These are phyloP conservation scores for Andrena praecox DNA, from an alignment of 2,888 invertebrate genomes.

Conservation along the genomic window DNA sequence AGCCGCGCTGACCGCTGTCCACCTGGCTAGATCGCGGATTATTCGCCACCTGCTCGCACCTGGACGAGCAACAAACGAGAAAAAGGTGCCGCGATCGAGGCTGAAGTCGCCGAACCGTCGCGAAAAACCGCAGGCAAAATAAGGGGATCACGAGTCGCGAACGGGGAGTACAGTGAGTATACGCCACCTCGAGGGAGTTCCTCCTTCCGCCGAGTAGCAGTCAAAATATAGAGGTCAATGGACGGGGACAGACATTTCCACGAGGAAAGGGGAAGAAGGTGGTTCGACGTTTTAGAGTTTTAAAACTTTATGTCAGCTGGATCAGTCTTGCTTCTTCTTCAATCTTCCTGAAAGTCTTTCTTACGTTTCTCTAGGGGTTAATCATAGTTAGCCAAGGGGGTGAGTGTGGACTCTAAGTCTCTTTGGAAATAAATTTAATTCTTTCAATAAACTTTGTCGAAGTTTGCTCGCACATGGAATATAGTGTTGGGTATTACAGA, in stretches of 20 bases:
- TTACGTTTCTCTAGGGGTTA: too few species aligned
- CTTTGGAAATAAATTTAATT: too few species aligned
- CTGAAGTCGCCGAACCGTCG: neutral
- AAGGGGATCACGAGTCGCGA: constrained; percentile 69
- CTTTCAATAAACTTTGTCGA: neutral
- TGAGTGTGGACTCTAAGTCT: too few species aligned
- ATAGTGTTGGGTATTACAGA: neutral
- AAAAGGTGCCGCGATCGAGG: constrained; percentile 17
- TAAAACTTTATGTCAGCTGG: too few species aligned
- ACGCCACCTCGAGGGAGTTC: neutral
- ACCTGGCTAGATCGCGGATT: constrained; percentile 63
- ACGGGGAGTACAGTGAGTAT: constrained; percentile 69
- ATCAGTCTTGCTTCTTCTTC: too few species aligned
- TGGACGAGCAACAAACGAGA: constrained; percentile 20
- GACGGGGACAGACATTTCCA: neutral
- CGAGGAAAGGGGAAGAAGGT: neutral
- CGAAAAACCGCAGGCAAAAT: constrained; percentile 52
- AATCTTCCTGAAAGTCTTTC: too few species aligned
- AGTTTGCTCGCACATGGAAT: neutral
- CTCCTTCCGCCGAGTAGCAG: neutral
- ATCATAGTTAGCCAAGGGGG: too few species aligned
- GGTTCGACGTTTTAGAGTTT: too few species aligned
- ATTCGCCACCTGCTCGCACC: constrained; percentile 55
- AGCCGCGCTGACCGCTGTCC: constrained; percentile 77
- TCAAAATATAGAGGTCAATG: constrained; percentile 4